Percentiles rank a stretch among this genome's conserved stretches.
These are phyloP conservation scores for Yponomeuta malinellus DNA, from an alignment of 2,888 invertebrate species.

Conservation along the genomic window DNA sequence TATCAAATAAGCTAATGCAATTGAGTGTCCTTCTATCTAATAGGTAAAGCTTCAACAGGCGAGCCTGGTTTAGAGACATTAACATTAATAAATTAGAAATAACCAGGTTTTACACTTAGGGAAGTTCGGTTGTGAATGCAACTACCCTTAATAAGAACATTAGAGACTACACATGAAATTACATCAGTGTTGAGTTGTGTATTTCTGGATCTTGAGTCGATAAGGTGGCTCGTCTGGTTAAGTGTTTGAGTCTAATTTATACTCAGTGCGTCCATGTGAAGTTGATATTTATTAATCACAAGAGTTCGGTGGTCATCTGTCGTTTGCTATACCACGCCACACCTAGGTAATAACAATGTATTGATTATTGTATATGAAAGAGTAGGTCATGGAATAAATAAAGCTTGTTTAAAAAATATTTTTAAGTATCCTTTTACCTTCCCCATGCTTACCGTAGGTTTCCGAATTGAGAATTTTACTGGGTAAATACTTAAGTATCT, in stretches of 20 bases:
- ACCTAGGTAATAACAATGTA: conserved; percentile 9
- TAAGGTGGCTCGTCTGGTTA: background rate
- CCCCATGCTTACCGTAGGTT: background rate
- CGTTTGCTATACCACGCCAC: background rate
- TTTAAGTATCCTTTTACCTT: conserved; percentile 5
- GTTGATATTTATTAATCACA: background rate
- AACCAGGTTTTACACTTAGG: no score
- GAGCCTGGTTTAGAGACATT: background rate
- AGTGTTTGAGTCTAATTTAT: background rate
- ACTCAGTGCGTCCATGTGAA: conserved; percentile 3
- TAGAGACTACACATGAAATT: no score
- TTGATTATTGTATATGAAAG: conserved; percentile 39
- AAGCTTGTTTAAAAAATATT: conserved; percentile 68
- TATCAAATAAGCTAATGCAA: conserved; percentile 55
- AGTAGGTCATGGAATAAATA: conserved; percentile 58
- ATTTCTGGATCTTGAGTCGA: background rate
- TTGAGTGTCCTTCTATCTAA: conserved; percentile 54
- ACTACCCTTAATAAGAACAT: no score
- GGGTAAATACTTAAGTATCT: no score
- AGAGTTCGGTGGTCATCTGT: background rate
- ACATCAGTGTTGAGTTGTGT: no score
- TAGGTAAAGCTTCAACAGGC: conserved; percentile 40
- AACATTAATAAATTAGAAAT: background rate
- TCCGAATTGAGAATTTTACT: no score
- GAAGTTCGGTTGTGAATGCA: no score